Evolutionary conservation across 2,113 vertebrate species (phyloP).

Genomic region (Acanthisitta chloris): DNA sequence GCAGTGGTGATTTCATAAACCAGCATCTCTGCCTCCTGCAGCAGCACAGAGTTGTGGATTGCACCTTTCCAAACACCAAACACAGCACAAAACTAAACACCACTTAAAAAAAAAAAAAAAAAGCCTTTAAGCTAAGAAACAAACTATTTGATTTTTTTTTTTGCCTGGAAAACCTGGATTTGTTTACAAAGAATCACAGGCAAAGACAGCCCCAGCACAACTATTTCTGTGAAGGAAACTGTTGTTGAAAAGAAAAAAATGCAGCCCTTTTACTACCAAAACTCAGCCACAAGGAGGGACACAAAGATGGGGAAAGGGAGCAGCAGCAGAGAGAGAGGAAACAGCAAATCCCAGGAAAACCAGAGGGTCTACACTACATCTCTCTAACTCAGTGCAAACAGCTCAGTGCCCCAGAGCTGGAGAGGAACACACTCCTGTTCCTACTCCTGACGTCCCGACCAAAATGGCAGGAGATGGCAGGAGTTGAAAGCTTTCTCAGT

Average conservation of each 20-base stretch:
- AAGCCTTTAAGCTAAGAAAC: not conserved
- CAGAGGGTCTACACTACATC: not conserved
- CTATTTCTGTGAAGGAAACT: not conserved
- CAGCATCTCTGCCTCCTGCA: not conserved
- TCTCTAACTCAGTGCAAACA: not conserved
- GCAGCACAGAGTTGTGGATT: not conserved
- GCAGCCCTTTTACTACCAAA: not conserved
- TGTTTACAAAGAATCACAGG: not conserved
- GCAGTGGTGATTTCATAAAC: not conserved
- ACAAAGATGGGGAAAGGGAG: not conserved
- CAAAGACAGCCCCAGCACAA: not conserved
- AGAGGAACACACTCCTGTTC: not conserved
- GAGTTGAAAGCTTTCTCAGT: conserved; percentile 37
- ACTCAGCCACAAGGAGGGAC: not conserved
- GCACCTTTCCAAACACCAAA: not conserved
- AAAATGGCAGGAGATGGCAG: conserved; percentile 40
- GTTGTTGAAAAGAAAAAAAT: not conserved
- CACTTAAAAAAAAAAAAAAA: not conserved
- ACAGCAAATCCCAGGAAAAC: not conserved
- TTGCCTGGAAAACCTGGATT: not conserved
- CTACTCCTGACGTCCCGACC: not conserved
- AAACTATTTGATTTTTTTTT: not conserved
- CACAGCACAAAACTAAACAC: no score
- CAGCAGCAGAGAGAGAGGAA: not conserved
- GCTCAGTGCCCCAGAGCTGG: not conserved